phyloP scores from a whole-genome alignment of 2,797 vertebrate genomes.

The Thaleichthys pacificus region DNA sequence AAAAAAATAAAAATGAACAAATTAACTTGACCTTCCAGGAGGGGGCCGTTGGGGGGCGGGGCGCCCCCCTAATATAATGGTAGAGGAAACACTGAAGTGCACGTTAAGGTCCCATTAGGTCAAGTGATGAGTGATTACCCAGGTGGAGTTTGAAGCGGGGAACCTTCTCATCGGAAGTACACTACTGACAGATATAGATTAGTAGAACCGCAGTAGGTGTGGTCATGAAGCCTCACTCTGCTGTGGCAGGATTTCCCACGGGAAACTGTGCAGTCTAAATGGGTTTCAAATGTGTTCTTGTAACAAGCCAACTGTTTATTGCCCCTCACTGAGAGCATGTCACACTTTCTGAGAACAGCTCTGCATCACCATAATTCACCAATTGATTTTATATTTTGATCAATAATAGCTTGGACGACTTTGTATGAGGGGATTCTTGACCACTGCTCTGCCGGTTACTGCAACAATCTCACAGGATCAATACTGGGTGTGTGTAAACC shows the following conservation, averaged over 20 bases:
- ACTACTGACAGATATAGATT: constrained; percentile 17
- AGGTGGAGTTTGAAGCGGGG: no score
- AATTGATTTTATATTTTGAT: neutral
- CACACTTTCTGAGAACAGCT: constrained; percentile 6
- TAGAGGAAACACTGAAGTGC: no score
- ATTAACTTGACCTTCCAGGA: no score
- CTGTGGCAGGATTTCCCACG: constrained; percentile 57
- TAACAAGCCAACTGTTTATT: constrained; percentile 68
- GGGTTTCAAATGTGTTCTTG: constrained; percentile 69
- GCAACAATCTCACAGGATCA: neutral
- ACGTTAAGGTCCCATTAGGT: no score
- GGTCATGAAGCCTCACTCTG: constrained; percentile 51
- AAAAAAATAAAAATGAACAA: no score
- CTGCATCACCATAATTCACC: neutral
- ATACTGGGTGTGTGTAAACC: neutral
- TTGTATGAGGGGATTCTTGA: neutral
- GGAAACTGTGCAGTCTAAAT: constrained; percentile 64
- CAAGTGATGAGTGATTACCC: no score
- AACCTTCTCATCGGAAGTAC: no score
- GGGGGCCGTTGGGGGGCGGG: no score
- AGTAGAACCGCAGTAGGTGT: constrained; percentile 66
- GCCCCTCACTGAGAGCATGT: constrained; percentile 49
- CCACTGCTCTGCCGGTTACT: neutral
- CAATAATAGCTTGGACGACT: neutral
- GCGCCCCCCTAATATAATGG: no score